These are phyloP conservation scores for Nipponia nippon DNA, from an alignment of 2,113 vertebrate genomes.

Conservation along the genomic window DNA sequence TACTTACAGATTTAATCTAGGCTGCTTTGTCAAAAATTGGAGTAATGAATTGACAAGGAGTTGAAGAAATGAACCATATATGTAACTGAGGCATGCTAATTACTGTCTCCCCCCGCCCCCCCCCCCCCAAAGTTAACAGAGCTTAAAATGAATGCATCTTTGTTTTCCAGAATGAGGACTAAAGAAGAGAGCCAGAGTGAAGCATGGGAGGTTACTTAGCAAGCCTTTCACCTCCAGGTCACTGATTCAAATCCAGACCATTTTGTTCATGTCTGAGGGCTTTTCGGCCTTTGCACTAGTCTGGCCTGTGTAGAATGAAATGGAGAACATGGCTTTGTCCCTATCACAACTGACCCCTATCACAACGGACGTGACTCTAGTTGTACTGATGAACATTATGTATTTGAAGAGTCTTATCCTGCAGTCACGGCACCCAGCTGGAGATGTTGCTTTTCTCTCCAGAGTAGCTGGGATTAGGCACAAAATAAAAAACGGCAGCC, in stretches of 20 bases:
- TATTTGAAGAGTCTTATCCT: background rate
- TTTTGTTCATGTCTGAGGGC: background rate
- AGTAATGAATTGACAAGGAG: constrained; percentile 43
- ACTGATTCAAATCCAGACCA: background rate
- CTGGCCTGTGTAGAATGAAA: background rate
- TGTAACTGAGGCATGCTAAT: constrained; percentile 36
- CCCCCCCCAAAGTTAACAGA: background rate
- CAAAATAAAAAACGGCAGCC: background rate
- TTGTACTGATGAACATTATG: background rate
- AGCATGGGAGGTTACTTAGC: background rate
- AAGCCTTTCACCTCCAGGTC: background rate
- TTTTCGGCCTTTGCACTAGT: background rate
- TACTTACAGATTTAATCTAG: constrained; percentile 22
- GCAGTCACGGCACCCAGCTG: background rate
- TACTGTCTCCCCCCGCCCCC: background rate
- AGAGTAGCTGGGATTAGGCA: background rate
- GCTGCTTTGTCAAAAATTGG: background rate
- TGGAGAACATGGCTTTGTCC: background rate
- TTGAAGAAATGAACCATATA: constrained; percentile 18
- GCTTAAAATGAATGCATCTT: constrained; percentile 13
- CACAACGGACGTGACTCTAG: background rate
- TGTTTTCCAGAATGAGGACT: background rate
- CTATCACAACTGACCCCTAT: background rate
- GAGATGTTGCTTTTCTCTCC: background rate
- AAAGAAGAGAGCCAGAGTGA: background rate